Base-by-base conservation (phyloP, 64 coral and sea anemone species). In the Stylophora pistillata region DNA sequence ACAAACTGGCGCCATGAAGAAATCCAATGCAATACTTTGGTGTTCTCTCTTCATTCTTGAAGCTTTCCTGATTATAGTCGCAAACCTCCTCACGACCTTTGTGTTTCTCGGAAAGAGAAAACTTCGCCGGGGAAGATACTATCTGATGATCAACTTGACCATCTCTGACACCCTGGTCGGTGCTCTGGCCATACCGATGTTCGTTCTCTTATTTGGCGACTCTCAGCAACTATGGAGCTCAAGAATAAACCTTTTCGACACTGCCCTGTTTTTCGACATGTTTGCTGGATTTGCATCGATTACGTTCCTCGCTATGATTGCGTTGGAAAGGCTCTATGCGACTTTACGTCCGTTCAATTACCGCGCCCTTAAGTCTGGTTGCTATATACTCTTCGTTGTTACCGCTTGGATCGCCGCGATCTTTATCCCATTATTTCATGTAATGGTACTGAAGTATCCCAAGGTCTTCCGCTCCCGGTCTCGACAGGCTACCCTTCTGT, bases 241-340 rank as follows among this genome's bases (percentile, higher is more conserved):
- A 3, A 20, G 1, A 27, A 1, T 23, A 27, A 3, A 7, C 58
- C 58, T 13, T 60, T 23, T 47, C 10, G 74, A 77, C 52, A 53
- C 34, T 25, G 27, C 5, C 11, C 27, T 77, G 74, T 77, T 77
- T 77, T 55, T 77, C 74, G 74, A 77, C 74, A 77, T 77, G 74
- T 77, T 77, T 15, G 9, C 74, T 26, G 74, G 74, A 5, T 77
- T 77, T n/a, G 74, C 74, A 11, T 77, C 74, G 1, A 55, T 77
- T 23, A 13, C 52, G 10, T 77, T 77, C 16, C 74, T 77, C 5
- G 12, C 74, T 0, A 77, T 77, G 74, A 77, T 77, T 10, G 20
- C 74, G 10, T 18, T 77, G 53, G 74, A 77, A 23, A 47, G 74
- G 12, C 74, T 77, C 47, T 77, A 77, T 13, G 74, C 74, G 4